These are phyloP conservation scores for Bembecia ichneumoniformis DNA, from an alignment of 2,888 invertebrate genomes.

Conservation along the genomic window DNA sequence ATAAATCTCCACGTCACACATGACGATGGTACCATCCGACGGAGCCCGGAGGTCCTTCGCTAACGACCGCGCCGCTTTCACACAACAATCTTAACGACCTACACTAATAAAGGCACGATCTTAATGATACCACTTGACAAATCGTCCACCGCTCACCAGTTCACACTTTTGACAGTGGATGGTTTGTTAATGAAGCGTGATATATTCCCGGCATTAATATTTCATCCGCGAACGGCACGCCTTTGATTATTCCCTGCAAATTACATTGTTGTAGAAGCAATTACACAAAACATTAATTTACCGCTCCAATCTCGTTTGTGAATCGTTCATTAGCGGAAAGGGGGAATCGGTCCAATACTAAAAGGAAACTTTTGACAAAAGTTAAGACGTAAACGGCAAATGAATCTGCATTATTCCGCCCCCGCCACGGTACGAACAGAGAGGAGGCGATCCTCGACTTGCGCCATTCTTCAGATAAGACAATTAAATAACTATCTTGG, in stretches of 20 bases:
- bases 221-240: constrained; percentile 12
- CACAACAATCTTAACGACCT: not conserved
- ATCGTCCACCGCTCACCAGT: constrained; percentile 4
- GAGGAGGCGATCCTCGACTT: constrained; percentile 15
- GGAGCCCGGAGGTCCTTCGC: not conserved
- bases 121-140: constrained; percentile 9
- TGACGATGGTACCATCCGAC: not conserved
- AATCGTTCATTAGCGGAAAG: constrained; percentile 55
- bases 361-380: constrained; percentile 57
- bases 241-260: constrained; percentile 19
- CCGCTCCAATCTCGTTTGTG: constrained; percentile 49
- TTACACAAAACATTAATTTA: constrained; percentile 58
- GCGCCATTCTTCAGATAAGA: constrained; percentile 45
- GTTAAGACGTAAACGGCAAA: constrained; percentile 56
- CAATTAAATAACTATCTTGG: constrained; percentile 64
- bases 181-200: constrained; percentile 9
- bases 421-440: constrained; percentile 12
- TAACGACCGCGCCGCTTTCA: not conserved
- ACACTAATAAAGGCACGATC: constrained; percentile 1
- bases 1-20: not conserved
- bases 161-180: constrained; percentile 4
- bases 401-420: constrained; percentile 53
- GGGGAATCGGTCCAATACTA: constrained; percentile 30
- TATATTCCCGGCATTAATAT: constrained; percentile 12
- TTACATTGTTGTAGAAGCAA: constrained; percentile 41